Base-by-base conservation (phyloP, 2,888 invertebrate species). In the Elysia crispata region DNA sequence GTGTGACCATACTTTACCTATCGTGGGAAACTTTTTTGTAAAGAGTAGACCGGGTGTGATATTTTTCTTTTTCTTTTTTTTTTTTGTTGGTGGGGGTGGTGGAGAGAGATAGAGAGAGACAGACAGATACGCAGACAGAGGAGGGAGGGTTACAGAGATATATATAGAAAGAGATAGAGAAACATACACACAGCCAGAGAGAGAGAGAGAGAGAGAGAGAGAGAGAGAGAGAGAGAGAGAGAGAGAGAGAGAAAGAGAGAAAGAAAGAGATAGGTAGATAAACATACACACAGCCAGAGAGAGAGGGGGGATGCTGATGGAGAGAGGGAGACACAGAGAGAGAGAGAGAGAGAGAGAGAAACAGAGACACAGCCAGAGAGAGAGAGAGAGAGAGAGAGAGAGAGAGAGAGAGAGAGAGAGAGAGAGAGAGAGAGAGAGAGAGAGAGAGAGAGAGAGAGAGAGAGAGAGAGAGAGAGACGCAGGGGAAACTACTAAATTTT, bases 401-500 rank as follows among this genome's bases (percentile, higher is more conserved):
- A 60, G 67, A 67, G 67, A 67, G 67, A 67, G 67, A 67, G 67
- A 67, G 67, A 67, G 67, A 67, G 67, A 67, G 67, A 67, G 67
- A 67, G 11, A 6, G 41, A 41, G 41, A 41, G 41, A 41, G 41
- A 41, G 41, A 41, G 41, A 41, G 11, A 41, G 41, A 41, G 31
- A 67, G 31, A 31, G 31, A 67, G 31, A 31, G 31, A 67, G 31
- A 66, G 23, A 66, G 30, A 60, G 62, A 60, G 67, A 67, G 67
- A 67, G 67, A 67, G 67, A 67, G 67, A 67, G 67, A 67, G 67
- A 67, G 67, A 67, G 67, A 67, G 67, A 67, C 1, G 23, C 33
- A 69, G 67, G 15, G 11, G 31, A 67, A 67, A 67, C 66, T 5
- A 30, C 28, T 13, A 5, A 41, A 6, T 6, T 11, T 41, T 6